Base-by-base conservation (phyloP, 2,888 invertebrate species). In the Pseudeuparius sepicola region DNA sequence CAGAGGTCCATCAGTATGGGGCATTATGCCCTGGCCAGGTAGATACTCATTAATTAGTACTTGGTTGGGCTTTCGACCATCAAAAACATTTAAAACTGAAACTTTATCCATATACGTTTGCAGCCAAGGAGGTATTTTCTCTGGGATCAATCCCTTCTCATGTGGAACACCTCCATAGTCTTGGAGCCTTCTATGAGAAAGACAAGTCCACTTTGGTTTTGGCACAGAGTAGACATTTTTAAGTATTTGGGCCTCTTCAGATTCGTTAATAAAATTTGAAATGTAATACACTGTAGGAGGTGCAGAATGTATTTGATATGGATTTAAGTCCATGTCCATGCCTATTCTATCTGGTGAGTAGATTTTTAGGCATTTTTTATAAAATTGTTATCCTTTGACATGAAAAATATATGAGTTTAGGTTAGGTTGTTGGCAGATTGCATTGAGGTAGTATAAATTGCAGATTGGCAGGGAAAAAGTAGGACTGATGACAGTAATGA, bases 121-220 rank as follows among this genome's bases (percentile, higher is more conserved):
- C 16, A 96, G 66, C 94, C 94, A 94, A 58, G 62, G 51, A 2
- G 97, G 96, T 46, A 97, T 78, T 42, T 72, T 67, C 61, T 96
- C 94, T 1, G 85, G 78, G 43, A 97, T 75, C 88, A 97, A 90
- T 37, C 92, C 93, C 53, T 88, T 92, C 10, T 72, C 74, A 57
- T 92, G 92, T 1, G 96, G 94, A 36, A 93, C 67, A 0, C 97
- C 97, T 14, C 97, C 97, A 78, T 96, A 98, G 61, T 97, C 96
- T 58, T 97, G 93, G n/a, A 98, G 68, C 42, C 94, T 73, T 44
- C 97, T 71, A 56, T 92, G 83, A 12, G 82, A 75, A 24, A 98
- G 67, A 55, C 85, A 85, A 2, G 92, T 92, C 98, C 98, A 98
- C 64, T 93, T 93, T 5, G 96, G 94, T 51, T 75, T 85, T 1